Evolutionary conservation across 2,888 invertebrate genomes (phyloP), one percentile per base, ranked within the genome.

Genomic region (Clostera curtula): DNA sequence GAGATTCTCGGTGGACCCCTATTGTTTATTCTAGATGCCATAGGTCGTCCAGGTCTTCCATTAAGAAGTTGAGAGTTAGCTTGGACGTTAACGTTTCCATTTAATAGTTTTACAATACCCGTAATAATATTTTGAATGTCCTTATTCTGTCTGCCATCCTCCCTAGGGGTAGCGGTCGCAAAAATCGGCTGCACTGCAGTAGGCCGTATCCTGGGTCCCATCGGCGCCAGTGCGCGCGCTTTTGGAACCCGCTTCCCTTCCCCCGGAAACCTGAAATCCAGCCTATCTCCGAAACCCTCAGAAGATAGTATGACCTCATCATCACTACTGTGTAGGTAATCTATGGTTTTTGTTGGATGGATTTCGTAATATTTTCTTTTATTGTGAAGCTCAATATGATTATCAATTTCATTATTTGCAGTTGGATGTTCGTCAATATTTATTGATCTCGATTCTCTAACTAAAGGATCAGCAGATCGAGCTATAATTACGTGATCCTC

Each of bases 91-190:
- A 94, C 94, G 50, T 95, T 95, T 1, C 95, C 95, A 40, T 96
- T 95, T 1, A 96, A 74, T 6, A 96, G 67, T 62, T 95, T 95
- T 0, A 95, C 95, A 24, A 96, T 91, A 5, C 95, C 95, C 2
- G 93, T 93, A 16, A 96, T 93, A 14, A 96, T 95, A 53, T 96
- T 95, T 64, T 95, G 94, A 31, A 96, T 94, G 57, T 95, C 95
- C 1, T 75, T 69, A 23, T 82, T 80, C 42, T 84, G 84, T 30
- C 83, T 49, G 0, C 72, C 73, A 10, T 74, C 71, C 7, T 82
- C 75, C 17, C 60, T 84, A 79, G 51, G 80, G 69, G 65, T 74
- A 36, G 58, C 75, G 55, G 85, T 85, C 59, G 85, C 86, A 80
- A 85, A 85, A 49, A 68, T 82, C 61, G 75, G 82, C 55, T 75